phyloP scores from a whole-genome alignment of 1,140 invertebrate genomes.

The Atopsyche davidsoni region DNA sequence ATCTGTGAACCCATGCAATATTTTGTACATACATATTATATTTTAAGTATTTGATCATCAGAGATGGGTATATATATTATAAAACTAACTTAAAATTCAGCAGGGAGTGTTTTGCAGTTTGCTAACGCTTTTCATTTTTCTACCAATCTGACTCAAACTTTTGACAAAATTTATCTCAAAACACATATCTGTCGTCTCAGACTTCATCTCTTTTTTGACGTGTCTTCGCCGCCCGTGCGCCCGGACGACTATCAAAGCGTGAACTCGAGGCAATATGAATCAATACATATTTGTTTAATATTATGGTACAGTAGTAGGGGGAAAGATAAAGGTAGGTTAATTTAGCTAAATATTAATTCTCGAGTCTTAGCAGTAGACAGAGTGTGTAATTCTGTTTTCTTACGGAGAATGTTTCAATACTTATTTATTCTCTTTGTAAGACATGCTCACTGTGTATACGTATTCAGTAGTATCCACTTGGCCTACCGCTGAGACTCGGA shows the following conservation, averaged over 20 bases:
- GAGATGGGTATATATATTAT: too few species aligned
- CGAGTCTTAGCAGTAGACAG: constrained; percentile 15
- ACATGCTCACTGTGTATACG: too few species aligned
- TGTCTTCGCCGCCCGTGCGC: neutral
- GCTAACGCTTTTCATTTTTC: too few species aligned
- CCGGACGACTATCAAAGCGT: neutral
- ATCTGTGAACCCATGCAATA: constrained; percentile 2
- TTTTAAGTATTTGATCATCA: constrained; percentile 13
- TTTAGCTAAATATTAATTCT: constrained; percentile 18
- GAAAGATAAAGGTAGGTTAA: constrained; percentile 10
- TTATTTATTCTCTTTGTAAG: too few species aligned
- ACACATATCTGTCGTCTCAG: constrained; percentile 14
- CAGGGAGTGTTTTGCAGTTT: too few species aligned
- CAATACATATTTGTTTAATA: neutral
- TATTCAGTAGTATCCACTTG: too few species aligned
- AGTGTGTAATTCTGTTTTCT: too few species aligned
- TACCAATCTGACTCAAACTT: too few species aligned
- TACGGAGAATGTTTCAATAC: too few species aligned
- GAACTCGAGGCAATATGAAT: neutral
- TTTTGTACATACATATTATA: constrained; percentile 15
- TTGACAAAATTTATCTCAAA: constrained; percentile 10
- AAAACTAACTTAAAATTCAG: too few species aligned
- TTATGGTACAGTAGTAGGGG: neutral
- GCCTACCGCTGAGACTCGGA: too few species aligned
- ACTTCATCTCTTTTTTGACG: constrained; percentile 5